These are phyloP conservation scores for Entomobrya proxima DNA, from an alignment of 2,888 invertebrate species.

Conservation along the genomic window DNA sequence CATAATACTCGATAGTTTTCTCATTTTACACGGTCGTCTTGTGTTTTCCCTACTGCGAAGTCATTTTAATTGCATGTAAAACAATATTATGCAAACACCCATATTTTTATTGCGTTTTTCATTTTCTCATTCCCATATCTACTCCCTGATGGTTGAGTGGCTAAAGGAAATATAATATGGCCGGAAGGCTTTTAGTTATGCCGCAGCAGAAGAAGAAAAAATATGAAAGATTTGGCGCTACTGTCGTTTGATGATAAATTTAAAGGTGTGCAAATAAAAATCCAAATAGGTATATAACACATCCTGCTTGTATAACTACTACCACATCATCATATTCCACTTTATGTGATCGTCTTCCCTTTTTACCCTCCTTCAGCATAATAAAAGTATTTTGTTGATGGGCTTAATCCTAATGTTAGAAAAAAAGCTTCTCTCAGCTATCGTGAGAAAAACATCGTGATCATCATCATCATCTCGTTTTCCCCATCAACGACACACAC, in stretches of 20 bases:
- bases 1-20: neutral
- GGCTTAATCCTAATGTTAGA: neutral
- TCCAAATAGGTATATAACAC: neutral
- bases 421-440: neutral
- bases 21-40: neutral
- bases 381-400: neutral
- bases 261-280: slow-evolving; percentile 34
- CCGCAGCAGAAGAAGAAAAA: no score
- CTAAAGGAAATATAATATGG: neutral
- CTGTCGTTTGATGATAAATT: neutral
- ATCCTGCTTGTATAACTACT: neutral
- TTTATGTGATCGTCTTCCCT: neutral
- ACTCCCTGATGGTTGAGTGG: no score
- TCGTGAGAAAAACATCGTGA: slow-evolving; percentile 16
- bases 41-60: neutral
- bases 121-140: neutral
- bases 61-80: slow-evolving; percentile 25
- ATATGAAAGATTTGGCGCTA: neutral
- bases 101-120: neutral
- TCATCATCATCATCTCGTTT: neutral
- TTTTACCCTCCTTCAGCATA: neutral
- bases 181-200: neutral
- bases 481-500: neutral
- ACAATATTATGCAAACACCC: neutral
- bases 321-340: neutral